These are phyloP conservation scores for Crenichthys baileyi DNA, from an alignment of 2,797 vertebrate species.

Conservation along the genomic window DNA sequence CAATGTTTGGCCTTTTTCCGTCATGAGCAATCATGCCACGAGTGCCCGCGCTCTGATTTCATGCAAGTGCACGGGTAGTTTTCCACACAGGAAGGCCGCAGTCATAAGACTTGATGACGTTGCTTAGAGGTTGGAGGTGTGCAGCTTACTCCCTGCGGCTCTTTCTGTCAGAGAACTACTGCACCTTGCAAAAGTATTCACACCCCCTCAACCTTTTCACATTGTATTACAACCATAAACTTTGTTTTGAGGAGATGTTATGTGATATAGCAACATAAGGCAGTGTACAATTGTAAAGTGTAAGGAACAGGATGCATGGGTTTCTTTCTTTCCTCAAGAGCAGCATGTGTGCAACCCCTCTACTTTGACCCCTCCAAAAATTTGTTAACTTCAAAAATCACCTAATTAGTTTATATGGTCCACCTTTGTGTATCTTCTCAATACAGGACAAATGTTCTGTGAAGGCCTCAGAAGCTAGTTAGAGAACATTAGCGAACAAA, in stretches of 20 bases:
- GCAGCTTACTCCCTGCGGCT: not conserved
- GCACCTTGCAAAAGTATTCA: not conserved
- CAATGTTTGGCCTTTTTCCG: slow-evolving; percentile 29
- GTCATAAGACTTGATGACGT: slow-evolving; percentile 15
- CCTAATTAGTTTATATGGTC: not conserved
- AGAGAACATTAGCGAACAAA: not conserved
- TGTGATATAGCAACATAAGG: not conserved
- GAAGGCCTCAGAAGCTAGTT: not conserved
- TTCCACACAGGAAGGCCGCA: slow-evolving; percentile 21
- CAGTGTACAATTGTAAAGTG: not conserved
- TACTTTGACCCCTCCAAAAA: not conserved
- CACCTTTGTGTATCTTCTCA: not conserved
- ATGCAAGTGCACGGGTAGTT: slow-evolving; percentile 32
- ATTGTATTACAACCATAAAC: not conserved
- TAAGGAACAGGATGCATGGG: not conserved
- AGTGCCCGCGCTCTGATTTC: slow-evolving; percentile 26
- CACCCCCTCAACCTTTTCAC: not conserved
- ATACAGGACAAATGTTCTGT: not conserved
- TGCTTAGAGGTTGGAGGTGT: slow-evolving; percentile 8
- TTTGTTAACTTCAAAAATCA: not conserved
- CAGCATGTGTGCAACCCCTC: not conserved
- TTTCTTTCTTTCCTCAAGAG: not conserved
- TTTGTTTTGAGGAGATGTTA: not conserved
- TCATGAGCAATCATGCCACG: slow-evolving; percentile 15
- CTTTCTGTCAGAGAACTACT: not conserved